phyloP scores from a whole-genome alignment of 1,140 invertebrate species.

The Drosophila biarmipes region DNA sequence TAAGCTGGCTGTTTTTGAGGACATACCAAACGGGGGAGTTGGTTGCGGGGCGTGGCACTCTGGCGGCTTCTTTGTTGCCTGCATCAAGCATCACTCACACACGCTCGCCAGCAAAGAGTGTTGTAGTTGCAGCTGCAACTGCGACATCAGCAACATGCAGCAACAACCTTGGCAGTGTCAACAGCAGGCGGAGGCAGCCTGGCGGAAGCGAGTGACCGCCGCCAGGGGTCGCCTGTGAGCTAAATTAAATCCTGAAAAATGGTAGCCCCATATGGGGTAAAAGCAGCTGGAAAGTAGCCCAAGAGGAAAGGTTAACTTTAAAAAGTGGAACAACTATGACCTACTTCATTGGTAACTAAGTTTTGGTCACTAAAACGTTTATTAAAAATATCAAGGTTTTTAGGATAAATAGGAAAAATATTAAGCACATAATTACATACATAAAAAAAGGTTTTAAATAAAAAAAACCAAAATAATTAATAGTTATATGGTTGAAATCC shows the following conservation, averaged over 20 bases:
- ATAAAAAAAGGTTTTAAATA: too few species aligned
- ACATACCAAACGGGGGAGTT: background rate
- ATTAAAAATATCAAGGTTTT: too few species aligned
- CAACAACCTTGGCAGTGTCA: conserved; percentile 73
- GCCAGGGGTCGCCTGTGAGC: conserved; percentile 45
- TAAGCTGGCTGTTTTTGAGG: conserved; percentile 16
- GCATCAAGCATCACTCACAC: conserved; percentile 8
- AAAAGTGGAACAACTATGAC: background rate
- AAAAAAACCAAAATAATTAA: too few species aligned
- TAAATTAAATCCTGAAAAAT: conserved; percentile 28
- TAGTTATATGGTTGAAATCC: too few species aligned
- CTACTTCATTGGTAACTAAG: background rate
- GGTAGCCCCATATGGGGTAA: background rate
- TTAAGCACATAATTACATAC: too few species aligned
- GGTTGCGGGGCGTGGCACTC: conserved; percentile 5
- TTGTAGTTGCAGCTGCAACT: conserved; percentile 21
- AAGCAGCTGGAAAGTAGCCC: conserved; percentile 9
- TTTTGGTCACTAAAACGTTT: too few species aligned
- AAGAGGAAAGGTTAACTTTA: background rate
- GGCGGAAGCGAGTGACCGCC: conserved; percentile 56
- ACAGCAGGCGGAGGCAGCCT: conserved; percentile 35
- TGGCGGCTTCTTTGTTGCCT: conserved; percentile 43
- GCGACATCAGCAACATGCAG: conserved; percentile 37
- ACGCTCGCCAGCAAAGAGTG: background rate
- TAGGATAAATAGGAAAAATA: too few species aligned